Evolutionary conservation across 2,888 invertebrate species (phyloP).

Genomic region (Lithosia quadra): DNA sequence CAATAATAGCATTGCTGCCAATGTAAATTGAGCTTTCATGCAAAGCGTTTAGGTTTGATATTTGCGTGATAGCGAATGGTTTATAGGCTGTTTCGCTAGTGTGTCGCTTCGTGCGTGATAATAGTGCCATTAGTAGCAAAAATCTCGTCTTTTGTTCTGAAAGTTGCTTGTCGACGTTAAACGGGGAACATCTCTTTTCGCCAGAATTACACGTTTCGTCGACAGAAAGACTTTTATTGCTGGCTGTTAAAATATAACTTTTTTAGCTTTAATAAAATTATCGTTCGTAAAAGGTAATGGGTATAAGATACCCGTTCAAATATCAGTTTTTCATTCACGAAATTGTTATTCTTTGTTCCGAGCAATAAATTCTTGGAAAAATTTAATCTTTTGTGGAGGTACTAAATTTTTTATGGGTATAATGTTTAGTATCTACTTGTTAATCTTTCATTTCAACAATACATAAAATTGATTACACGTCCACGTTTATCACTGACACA

Average conservation of each 20-base stretch:
- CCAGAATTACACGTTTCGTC: slow-evolving; percentile 38
- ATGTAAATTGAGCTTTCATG: slow-evolving; percentile 24
- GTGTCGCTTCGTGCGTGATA: slow-evolving; percentile 51
- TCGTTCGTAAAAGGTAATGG: slow-evolving; percentile 41
- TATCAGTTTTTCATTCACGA: slow-evolving; percentile 44
- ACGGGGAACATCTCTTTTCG: slow-evolving; percentile 35
- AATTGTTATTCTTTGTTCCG: slow-evolving; percentile 39
- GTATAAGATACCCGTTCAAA: slow-evolving; percentile 39
- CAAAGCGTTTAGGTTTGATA: background rate
- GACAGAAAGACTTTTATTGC: slow-evolving; percentile 28
- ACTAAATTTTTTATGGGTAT: slow-evolving; percentile 20
- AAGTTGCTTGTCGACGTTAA: slow-evolving; percentile 31
- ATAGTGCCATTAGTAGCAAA: slow-evolving; percentile 54
- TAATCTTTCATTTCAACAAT: background rate
- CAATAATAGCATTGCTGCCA: slow-evolving; percentile 21
- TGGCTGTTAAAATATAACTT: slow-evolving; percentile 28
- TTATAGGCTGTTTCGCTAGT: slow-evolving; percentile 35
- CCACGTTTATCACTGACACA: slow-evolving; percentile 14
- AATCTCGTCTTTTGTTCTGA: slow-evolving; percentile 49
- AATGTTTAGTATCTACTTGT: slow-evolving; percentile 20
- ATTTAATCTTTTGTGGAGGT: slow-evolving; percentile 32
- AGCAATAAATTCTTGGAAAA: slow-evolving; percentile 43
- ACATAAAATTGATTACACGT: background rate
- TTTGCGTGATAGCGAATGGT: slow-evolving; percentile 7
- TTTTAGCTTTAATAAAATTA: slow-evolving; percentile 33